phyloP scores from a whole-genome alignment of 2,113 vertebrate genomes.

The Rhombomys opimus region DNA sequence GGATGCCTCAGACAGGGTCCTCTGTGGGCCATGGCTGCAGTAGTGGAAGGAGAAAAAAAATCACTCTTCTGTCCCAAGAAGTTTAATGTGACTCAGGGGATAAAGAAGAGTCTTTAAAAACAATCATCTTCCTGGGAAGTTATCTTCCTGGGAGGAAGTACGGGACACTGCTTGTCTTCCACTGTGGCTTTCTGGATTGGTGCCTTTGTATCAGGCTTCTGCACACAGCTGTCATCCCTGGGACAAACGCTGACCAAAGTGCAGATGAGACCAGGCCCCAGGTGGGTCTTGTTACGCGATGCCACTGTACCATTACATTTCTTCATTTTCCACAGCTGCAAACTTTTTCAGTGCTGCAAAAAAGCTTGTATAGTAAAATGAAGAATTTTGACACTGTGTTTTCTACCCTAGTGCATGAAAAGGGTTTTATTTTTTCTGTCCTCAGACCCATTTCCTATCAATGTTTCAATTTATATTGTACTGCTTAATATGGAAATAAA shows the following conservation, averaged over 20 bases:
- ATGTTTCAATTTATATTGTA: slow-evolving; percentile 75
- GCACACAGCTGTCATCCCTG: neutral
- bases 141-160: neutral
- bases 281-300: neutral
- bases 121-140: neutral
- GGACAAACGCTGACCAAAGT: slow-evolving; percentile 2
- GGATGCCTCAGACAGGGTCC: neutral
- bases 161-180: neutral
- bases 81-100: neutral
- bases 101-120: neutral
- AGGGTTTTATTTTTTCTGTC: neutral
- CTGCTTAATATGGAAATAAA: slow-evolving; percentile 76
- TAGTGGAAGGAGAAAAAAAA: neutral
- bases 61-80: slow-evolving; percentile 8
- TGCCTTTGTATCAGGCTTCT: neutral
- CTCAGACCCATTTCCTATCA: slow-evolving; percentile 26
- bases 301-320: neutral
- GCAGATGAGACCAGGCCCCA: neutral
- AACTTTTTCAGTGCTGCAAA: neutral
- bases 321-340: neutral
- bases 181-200: neutral
- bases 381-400: slow-evolving; percentile 28
- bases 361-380: slow-evolving; percentile 6
- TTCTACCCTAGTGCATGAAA: slow-evolving; percentile 46
- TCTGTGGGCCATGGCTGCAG: neutral